Evolutionary conservation across 2,113 vertebrate genomes (phyloP).

Genomic region (Neotragus moschatus): DNA sequence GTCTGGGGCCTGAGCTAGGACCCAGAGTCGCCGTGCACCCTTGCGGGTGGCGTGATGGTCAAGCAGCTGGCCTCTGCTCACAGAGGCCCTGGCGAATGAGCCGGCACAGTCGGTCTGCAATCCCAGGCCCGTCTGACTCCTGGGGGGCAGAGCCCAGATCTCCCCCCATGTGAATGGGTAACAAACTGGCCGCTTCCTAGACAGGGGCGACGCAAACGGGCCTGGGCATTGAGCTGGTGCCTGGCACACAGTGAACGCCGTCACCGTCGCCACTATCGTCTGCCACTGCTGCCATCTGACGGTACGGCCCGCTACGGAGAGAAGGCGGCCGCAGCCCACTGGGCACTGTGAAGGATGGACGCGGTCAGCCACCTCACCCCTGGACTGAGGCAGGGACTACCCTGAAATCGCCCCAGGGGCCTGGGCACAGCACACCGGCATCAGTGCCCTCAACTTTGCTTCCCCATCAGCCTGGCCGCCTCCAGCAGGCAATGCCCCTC

Average conservation of each 20-base stretch:
- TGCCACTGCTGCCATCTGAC: too few species aligned
- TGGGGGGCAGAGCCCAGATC: neutral
- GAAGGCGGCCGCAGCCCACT: accelerated
- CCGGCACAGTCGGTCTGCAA: accelerated
- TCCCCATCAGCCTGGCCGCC: neutral
- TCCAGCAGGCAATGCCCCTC: neutral
- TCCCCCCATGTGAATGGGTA: neutral
- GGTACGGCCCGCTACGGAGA: accelerated
- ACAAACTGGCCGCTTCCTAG: neutral
- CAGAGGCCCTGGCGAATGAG: neutral
- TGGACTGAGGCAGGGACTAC: accelerated
- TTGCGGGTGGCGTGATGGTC: accelerated
- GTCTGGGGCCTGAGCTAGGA: neutral
- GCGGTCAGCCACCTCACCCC: accelerated
- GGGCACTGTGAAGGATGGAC: accelerated
- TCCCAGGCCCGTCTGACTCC: neutral
- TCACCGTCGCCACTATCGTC: too few species aligned
- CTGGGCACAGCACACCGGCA: neutral
- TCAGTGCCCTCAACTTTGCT: neutral
- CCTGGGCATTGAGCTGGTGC: neutral
- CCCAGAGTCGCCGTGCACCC: accelerated
- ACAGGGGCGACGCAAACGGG: accelerated
- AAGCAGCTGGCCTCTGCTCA: accelerated
- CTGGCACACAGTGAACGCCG: accelerated
- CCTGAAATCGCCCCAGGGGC: neutral